These are phyloP conservation scores for Bradypus variegatus DNA, from an alignment of 2,797 vertebrate genomes.

Conservation along the genomic window DNA sequence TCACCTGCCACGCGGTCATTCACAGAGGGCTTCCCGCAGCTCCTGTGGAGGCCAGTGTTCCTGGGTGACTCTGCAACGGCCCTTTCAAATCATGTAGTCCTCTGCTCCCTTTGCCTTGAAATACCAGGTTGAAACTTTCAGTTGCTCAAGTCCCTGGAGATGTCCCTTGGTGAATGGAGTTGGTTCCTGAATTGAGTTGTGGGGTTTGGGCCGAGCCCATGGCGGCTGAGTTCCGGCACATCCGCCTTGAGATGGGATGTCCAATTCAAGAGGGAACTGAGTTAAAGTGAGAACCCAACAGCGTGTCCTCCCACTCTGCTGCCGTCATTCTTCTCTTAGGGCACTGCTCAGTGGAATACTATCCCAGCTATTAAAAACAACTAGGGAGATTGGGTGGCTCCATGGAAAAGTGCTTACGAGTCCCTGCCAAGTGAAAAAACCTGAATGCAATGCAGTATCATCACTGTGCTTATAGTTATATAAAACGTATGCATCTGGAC, in stretches of 20 bases:
- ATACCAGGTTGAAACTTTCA: neutral
- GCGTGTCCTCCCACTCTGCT: neutral
- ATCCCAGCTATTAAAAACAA: neutral
- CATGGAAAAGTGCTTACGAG: neutral
- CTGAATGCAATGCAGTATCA: accelerated
- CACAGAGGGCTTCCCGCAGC: neutral
- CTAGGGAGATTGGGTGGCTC: neutral
- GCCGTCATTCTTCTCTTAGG: neutral
- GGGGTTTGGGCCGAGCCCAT: neutral
- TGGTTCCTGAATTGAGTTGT: neutral
- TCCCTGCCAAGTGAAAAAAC: neutral
- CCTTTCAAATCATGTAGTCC: neutral
- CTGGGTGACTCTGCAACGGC: neutral
- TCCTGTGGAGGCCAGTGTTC: neutral
- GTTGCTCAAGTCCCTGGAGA: neutral
- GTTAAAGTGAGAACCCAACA: neutral
- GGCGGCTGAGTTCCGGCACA: neutral
- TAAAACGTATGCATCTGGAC: constrained; percentile 1
- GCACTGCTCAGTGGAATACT: accelerated
- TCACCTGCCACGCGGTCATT: neutral
- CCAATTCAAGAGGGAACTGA: neutral
- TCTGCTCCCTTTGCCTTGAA: neutral
- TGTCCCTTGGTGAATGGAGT: neutral
- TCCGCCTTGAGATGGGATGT: neutral
- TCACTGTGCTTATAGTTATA: neutral